Evolutionary conservation across 2,113 vertebrate genomes (phyloP), one percentile per base, ranked within the genome.

Genomic region (Dasyprocta punctata): DNA sequence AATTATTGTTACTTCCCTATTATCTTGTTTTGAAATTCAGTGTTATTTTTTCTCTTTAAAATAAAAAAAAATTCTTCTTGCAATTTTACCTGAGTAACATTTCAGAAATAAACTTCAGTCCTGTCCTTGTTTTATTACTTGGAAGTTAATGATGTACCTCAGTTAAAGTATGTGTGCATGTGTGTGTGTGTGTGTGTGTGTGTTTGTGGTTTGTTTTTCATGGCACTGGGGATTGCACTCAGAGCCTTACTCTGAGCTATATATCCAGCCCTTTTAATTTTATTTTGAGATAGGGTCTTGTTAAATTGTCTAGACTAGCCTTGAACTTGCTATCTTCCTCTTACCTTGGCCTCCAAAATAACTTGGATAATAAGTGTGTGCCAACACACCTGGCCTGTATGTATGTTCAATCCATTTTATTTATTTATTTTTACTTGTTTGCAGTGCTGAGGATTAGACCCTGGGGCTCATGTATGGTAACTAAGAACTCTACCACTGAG

Each of bases 101-200:
- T 89, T 77, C 33, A 95, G 67, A 92, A 90, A 44, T 73, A 96
- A 96, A 86, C 17, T 44, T 94, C 24, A 81, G 60, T 78, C 41
- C 7, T 60, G 33, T 89, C 61, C 6, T 14, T 84, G 20, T 83
- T 89, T 58, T 77, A 47, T 87, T 77, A 78, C 22, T 67, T 92
- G 19, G 58, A 78, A 86, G 65, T 61, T 47, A 69, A 44, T 36
- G n/a, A 11, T 30, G 65, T 54, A 41, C 5, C 7, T 92, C 38
- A 58, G 2, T 41, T 61, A 63, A 65, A 33, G 44, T 47, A 19
- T 85, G 16, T 58, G 6, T 82, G 38, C 84, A 12, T 60, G 54
- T 30, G 20, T 71, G 75, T 38, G n/a, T 61, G 41, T 61, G 30
- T 61, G 58, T 33, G 13, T 47, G 82, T 65, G 41, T 75, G 54